Percentiles rank a stretch among this genome's conserved stretches.
Evolutionary conservation across 64 coral and sea anemone species (phyloP).

Genomic region (Montipora sp.): DNA sequence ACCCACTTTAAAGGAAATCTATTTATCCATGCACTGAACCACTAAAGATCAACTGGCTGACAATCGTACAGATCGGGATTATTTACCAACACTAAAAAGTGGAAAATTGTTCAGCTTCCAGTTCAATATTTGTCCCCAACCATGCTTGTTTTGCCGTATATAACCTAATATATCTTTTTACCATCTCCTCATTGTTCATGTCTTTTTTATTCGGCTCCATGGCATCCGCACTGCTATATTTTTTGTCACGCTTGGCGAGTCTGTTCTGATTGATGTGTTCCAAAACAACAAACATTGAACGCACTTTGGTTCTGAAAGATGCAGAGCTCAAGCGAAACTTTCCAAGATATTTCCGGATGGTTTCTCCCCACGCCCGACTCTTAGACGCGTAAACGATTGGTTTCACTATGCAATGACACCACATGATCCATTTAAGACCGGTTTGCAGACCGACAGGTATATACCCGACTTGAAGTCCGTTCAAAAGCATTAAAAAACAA

Average conservation of each 20-base stretch:
- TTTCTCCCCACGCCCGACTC: slow-evolving; percentile 1
- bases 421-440: slow-evolving; percentile 81
- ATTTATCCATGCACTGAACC: too few species aligned
- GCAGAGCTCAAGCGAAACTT: not conserved
- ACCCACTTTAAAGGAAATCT: too few species aligned
- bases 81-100: too few species aligned
- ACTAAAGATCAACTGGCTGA: too few species aligned
- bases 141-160: too few species aligned
- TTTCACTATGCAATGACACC: slow-evolving; percentile 86
- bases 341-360: not conserved
- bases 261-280: not conserved
- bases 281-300: not conserved
- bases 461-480: slow-evolving; percentile 61
- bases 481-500: slow-evolving; percentile 80
- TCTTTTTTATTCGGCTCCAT: too few species aligned
- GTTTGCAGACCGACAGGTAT: slow-evolving; percentile 58
- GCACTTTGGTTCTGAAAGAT: not conserved
- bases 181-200: too few species aligned
- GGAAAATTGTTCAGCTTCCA: too few species aligned
- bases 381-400: slow-evolving; percentile 71
- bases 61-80: too few species aligned
- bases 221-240: not conserved
- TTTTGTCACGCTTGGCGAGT: not conserved
- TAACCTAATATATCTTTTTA: too few species aligned
- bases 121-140: too few species aligned